Evolutionary conservation across 2,888 invertebrate species (phyloP).

Genomic region (Trachelus stipa): DNA sequence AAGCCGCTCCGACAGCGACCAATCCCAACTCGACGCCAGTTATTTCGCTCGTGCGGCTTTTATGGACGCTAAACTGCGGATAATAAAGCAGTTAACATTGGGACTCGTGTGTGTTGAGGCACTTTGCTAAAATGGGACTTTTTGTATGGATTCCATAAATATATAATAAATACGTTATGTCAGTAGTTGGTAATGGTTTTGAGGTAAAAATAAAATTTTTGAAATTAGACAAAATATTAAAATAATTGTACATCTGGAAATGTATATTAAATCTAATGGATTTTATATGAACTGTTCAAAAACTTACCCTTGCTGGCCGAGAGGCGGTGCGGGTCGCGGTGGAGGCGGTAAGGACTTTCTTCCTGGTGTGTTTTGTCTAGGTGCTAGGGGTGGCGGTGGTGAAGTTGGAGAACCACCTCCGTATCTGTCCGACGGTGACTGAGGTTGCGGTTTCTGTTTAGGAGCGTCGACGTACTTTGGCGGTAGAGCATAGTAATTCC

Average conservation of each 20-base stretch:
- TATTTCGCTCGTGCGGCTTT: slow-evolving; percentile 9
- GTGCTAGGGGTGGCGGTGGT: slow-evolving; percentile 60
- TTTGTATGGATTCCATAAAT: background rate
- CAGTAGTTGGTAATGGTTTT: background rate
- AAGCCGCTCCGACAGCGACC: background rate
- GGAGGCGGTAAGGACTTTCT: slow-evolving; percentile 61
- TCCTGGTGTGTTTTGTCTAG: slow-evolving; percentile 55
- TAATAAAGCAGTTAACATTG: background rate
- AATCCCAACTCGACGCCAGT: background rate
- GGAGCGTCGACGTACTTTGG: slow-evolving; percentile 53
- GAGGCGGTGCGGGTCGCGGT: slow-evolving; percentile 61
- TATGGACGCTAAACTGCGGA: background rate
- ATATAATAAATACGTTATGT: background rate
- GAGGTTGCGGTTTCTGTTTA: slow-evolving; percentile 46
- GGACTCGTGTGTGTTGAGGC: background rate
- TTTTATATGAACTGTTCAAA: background rate
- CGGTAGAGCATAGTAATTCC: slow-evolving; percentile 51
- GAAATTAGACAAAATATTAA: background rate
- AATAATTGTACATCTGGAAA: background rate
- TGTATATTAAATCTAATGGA: background rate
- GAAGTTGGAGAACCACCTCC: slow-evolving; percentile 43
- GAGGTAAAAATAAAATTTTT: background rate
- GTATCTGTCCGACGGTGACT: slow-evolving; percentile 48
- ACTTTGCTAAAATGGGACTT: background rate
- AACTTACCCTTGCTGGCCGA: slow-evolving; percentile 53